Evolutionary conservation across 2,797 vertebrate genomes (phyloP), one percentile per base, ranked within the genome.

Genomic region (Cryptoprocta ferox): DNA sequence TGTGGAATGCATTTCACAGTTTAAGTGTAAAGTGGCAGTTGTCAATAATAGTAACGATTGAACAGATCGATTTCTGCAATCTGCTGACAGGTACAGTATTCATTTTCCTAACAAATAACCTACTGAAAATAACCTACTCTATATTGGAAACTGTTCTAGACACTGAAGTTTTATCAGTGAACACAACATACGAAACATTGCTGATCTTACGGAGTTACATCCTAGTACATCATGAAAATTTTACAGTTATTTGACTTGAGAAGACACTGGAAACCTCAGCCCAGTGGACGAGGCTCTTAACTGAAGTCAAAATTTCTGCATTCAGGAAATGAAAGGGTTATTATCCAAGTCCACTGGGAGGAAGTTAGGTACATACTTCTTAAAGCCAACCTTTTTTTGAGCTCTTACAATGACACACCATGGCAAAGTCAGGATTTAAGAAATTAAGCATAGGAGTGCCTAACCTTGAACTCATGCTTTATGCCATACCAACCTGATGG

Each of bases 51-150:
- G 39, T 61, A 28, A 86, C 82, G 82, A 96, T 18, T 48, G 39
- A 53, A 83, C 16, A 80, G 61, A 92, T 92, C 53, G 12, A 96
- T 94, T 94, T 88, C 92, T 94, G 13, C 1, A 76, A 81, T 73
- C 18, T 89, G 63, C 26, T 91, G 91, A 89, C 1, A 66, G 53
- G n/a, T 95, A 15, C 79, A 95, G 48, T 85, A 93, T 53, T 76
- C 12, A n/a, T 80, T 50, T 81, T 70, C 26, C 78, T 71, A 71
- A 89, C 37, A 68, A 32, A 85, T 65, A 83, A 83, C 14, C 75
- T 71, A 32, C 19, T 50, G 37, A 89, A 35, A 15, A 37, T 61
- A 59, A 24, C 56, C 76, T 80, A 61, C 68, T 91, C 0, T 89
- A 56, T 92, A 61, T 32, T 18, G 45, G 82, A 45, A 24, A 32